phyloP scores from a whole-genome alignment of 2,797 vertebrate genomes.

The Sebastes oblongus region DNA sequence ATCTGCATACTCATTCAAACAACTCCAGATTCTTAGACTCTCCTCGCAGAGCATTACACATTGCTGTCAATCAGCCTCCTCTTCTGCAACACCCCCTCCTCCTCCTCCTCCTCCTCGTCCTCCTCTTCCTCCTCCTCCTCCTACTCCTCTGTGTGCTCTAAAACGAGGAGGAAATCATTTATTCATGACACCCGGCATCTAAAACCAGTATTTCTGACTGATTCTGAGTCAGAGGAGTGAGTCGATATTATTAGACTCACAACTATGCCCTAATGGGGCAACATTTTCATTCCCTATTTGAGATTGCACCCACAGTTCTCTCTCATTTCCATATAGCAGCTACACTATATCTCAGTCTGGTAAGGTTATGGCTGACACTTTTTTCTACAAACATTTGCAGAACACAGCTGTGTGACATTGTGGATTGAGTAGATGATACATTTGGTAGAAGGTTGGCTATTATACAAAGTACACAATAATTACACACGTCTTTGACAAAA shows the following conservation, averaged over 20 bases:
- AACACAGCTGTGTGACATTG: slow-evolving; percentile 45
- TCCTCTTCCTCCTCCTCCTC: slow-evolving; percentile 12
- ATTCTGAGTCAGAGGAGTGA: slow-evolving; percentile 61
- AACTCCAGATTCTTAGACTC: slow-evolving; percentile 32
- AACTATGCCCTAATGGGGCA: slow-evolving; percentile 60
- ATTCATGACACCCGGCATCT: slow-evolving; percentile 76
- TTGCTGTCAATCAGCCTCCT: slow-evolving; percentile 71
- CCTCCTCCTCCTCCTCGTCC: not conserved
- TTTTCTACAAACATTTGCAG: slow-evolving; percentile 53
- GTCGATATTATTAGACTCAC: slow-evolving; percentile 74
- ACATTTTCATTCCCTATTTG: slow-evolving; percentile 55
- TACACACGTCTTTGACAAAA: slow-evolving; percentile 31
- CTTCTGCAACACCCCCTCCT: slow-evolving; percentile 2
- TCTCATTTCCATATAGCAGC: slow-evolving; percentile 44
- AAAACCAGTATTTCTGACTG: slow-evolving; percentile 65
- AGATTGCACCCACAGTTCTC: slow-evolving; percentile 32
- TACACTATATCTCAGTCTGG: not conserved
- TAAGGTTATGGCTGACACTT: slow-evolving; percentile 22
- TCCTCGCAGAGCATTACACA: slow-evolving; percentile 44
- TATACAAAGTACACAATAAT: slow-evolving; percentile 20
- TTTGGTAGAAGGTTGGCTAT: slow-evolving; percentile 10
- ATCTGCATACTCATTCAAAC: slow-evolving; percentile 67
- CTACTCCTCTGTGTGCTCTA: slow-evolving; percentile 41
- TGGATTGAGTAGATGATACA: slow-evolving; percentile 5
- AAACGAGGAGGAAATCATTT: slow-evolving; percentile 76